Base-by-base conservation (phyloP, 2,797 vertebrate species). In the Delichon dasypus region DNA sequence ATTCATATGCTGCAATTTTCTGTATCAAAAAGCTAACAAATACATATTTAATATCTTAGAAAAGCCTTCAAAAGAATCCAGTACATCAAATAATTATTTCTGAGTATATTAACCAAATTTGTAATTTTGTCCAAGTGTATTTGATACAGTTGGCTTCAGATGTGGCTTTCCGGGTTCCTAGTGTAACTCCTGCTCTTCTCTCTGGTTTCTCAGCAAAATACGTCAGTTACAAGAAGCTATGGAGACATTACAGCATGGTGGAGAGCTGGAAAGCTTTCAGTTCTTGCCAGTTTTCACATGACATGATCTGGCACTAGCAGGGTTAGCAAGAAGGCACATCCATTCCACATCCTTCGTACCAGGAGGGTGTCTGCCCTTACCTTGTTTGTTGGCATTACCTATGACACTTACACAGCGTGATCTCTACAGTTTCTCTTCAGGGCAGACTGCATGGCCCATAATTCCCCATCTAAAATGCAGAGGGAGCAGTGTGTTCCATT, bases 401-500 rank as follows among this genome's bases (percentile, higher is more conserved):
- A 2, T 8, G 22, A 20, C n/a, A 14, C 53, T 25, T 4, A 3
- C 8, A 34, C 47, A 42, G 29, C 1, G 0, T 7, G 14, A 44
- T 55, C 76, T 45, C 74, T 60, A 2, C 47, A 36, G 2, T 48
- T 76, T 36, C 71, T 85, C 51, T 51, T 85, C 55, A 36, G 70
- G 48, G 21, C 67, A 58, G 25, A 57, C 38, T 34, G 7, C 17
- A 0, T 5, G 18, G 26, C 51, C 36, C 50, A 13, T 22, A 42
- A 54, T 25, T 86, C 16, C 32, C 20, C 13, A 1, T 47, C 27
- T 72, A 34, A 81, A 75, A 48, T 15, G 5, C 4, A 5, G 32
- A 12, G 1, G 7, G 10, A 22, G 42, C 14, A 2, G 0, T 2
- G 1, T 34, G 71, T 58, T 75, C 40, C 34, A 73, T 19, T 54